Base-by-base conservation (phyloP, 2,797 vertebrate genomes). In the Gastrophryne carolinensis region DNA sequence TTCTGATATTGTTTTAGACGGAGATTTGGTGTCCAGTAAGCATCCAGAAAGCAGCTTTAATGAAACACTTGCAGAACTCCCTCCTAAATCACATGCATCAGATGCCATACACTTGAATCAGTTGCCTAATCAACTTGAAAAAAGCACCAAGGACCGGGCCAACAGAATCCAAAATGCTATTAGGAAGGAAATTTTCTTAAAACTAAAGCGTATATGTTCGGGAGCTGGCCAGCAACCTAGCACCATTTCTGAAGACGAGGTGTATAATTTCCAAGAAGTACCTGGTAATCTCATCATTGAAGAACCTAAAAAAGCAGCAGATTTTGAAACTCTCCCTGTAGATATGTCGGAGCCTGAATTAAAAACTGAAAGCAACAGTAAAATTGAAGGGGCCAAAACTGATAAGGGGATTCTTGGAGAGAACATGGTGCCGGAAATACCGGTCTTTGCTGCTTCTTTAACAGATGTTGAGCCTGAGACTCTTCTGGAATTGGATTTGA, bases 171-270 rank as follows among this genome's bases (percentile, higher is more conserved):
- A 11, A n/a, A 41, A 35, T 41, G 24, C 34, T 54, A 21, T 23
- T 10, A 53, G 10, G 2, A 54, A 41, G 17, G 65, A 56, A 29
- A 19, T 68, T n/a, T 1, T 68, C 3, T 68, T 34, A 11, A 68
- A 54, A 56, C 56, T 68, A 56, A 68, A 68, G 26, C 50, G 23
- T 8, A 68, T 68, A 39, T 68, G 50, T 10, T 39, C 65, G 9
- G 17, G 7, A 9, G 13, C 13, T 29, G 23, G 32, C n/a, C 32
- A 72, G 19, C 30, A 37, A 2, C 17, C n/a, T 26, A 11, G 5
- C 21, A 34, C 44, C 1, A 29, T 10, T 19, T 37, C 15, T 62
- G 57, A 62, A 61, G 49, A 52, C 53, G 39, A 44, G 39, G 13
- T 34, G 4, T 6, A 52, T 15, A 26, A 34, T 62, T 12, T 5